Evolutionary conservation across 1,140 invertebrate genomes (phyloP), one percentile per base, ranked within the genome.

Genomic region (Euura saliciscinereae): DNA sequence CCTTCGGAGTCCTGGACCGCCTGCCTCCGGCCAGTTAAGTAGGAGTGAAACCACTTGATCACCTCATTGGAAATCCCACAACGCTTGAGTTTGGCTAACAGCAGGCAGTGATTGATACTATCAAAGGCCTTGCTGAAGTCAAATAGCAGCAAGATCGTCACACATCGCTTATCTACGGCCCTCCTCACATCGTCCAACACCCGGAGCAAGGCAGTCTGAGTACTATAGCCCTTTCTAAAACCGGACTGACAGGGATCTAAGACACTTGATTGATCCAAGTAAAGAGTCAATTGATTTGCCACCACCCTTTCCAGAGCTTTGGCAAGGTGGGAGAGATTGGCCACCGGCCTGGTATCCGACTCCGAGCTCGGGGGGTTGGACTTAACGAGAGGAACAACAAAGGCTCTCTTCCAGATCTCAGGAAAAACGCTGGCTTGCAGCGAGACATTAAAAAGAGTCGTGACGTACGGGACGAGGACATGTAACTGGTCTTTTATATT

Each of bases 91-190:
- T 73, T 73, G n/a, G 7, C 2, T 4, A 73, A 51, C 45, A 73
- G 46, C 1, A 46, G 2, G 5, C n/a, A 4, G 64, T 69, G 67
- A 45, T 42, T n/a, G 4, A 73, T 68, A 5, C 45, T 59, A 42
- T 73, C 67, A 13, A 73, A 73, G n/a, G 72, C 71, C 42, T 72
- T 72, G 7, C 43, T 68, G 13, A 72, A 72, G n/a, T n/a, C n/a
- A n/a, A n/a, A n/a, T n/a, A n/a, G n/a, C n/a, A n/a, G n/a, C n/a
- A n/a, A n/a, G n/a, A 69, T 68, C 2, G 72, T 69, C 2, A 73
- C 28, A 4, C n/a, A 5, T 1, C 45, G 67, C 42, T 13, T 64
- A 42, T 73, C 72, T 0, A 73, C 69, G 5, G 2, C 66, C 2
- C n/a, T 59, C 44, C 71, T 73, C 4, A 42, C 44, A 8, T 73